Evolutionary conservation across 1,140 invertebrate genomes (phyloP).

Genomic region (Bradysia coprophila): DNA sequence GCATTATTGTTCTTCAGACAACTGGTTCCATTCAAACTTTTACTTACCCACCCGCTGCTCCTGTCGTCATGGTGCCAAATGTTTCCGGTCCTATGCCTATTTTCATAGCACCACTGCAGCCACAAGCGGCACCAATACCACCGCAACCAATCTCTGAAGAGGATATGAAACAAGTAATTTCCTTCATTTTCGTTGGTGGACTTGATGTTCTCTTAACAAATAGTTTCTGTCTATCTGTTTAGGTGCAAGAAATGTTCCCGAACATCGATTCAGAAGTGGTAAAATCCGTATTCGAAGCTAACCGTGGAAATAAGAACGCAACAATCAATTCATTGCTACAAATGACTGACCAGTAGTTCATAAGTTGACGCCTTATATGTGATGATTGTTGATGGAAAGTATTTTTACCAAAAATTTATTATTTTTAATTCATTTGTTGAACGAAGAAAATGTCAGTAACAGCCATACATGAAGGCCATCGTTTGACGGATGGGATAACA

Average conservation of each 20-base stretch:
- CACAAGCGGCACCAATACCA: conserved; percentile 8
- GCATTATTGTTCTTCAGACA: conserved; percentile 1
- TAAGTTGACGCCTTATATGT: no score
- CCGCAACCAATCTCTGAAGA: conserved; percentile 27
- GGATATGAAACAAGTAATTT: conserved; percentile 64
- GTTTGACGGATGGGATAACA: no score
- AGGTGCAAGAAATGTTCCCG: conserved; percentile 93
- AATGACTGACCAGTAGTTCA: conserved; percentile 44
- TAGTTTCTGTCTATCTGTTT: conserved; percentile 22
- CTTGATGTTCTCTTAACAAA: no score
- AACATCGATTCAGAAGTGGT: conserved; percentile 84
- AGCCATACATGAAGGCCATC: no score
- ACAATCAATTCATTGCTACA: conserved; percentile 84
- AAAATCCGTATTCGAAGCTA: conserved; percentile 75
- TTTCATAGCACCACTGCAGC: conserved; percentile 23
- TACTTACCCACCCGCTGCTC: conserved; percentile 12
- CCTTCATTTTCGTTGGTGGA: no score
- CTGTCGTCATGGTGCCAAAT: conserved; percentile 44
- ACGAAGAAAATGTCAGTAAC: no score
- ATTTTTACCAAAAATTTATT: no score
- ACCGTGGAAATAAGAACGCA: conserved; percentile 73
- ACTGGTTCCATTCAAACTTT: conserved; percentile 6
- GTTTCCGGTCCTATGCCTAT: conserved; percentile 29
- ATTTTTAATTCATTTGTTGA: no score
- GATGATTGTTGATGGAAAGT: no score